These are phyloP conservation scores for Drosophila sp. DNA, from an alignment of 1,140 invertebrate genomes.

Conservation along the genomic window DNA sequence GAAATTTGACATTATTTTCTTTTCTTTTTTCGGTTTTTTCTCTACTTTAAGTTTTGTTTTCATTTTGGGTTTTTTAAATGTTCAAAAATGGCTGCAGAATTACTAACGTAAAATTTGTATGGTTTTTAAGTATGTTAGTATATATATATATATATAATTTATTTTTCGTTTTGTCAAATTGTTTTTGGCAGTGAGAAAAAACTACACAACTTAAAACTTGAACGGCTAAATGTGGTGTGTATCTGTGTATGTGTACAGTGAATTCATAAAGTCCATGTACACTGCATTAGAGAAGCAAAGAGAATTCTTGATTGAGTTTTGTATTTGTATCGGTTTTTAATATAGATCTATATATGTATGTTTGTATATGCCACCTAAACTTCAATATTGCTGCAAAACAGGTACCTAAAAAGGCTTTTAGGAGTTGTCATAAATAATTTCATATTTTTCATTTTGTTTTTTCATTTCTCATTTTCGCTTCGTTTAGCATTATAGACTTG, in stretches of 20 bases:
- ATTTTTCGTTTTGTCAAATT: constrained; percentile 27
- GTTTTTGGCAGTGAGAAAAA: constrained; percentile 75
- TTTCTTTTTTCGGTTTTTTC: constrained; percentile 6
- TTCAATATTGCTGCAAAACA: constrained; percentile 62
- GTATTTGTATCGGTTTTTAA: constrained; percentile 2
- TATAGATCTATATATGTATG: constrained; percentile 15
- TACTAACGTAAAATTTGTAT: constrained; percentile 28
- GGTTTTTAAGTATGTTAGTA: constrained; percentile 38
- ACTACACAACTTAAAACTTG: constrained; percentile 56
- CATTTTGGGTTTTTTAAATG: background rate
- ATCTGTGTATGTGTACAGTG: constrained; percentile 28
- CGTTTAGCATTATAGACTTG: background rate
- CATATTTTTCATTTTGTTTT: constrained; percentile 8
- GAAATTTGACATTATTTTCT: constrained; percentile 52
- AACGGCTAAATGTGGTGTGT: constrained; percentile 8
- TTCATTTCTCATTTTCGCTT: background rate
- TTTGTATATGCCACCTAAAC: constrained; percentile 25
- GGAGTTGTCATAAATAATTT: constrained; percentile 24
- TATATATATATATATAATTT: constrained; percentile 11
- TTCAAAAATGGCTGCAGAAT: constrained; percentile 41
- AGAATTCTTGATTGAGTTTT: constrained; percentile 17
- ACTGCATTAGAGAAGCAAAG: constrained; percentile 24
- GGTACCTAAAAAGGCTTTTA: constrained; percentile 71
- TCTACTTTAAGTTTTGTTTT: constrained; percentile 26
- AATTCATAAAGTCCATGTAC: background rate